Conservation (phyloP, 2,797 vertebrate species). For the Danio kyathit region DNA sequence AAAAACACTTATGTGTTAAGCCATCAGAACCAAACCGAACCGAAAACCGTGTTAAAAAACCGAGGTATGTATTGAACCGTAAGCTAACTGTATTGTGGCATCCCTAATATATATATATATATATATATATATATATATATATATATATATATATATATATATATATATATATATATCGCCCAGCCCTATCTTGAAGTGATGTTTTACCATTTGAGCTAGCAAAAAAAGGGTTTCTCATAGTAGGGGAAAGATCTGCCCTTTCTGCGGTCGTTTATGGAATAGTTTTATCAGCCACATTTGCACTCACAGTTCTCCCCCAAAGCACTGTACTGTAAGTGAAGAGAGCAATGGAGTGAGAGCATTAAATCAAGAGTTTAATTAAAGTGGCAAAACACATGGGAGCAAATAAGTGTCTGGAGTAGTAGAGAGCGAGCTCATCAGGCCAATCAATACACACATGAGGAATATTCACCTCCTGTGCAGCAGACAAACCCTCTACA, state of each 20-base stretch:
- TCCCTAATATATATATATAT: too few species aligned
- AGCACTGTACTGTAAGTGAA: slow-evolving; percentile 33
- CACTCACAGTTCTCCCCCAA: not conserved
- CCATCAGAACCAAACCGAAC: too few species aligned
- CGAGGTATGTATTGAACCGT: too few species aligned
- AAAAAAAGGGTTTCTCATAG: not conserved
- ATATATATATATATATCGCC: too few species aligned
- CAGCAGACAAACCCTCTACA: slow-evolving; percentile 30
- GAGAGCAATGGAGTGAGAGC: slow-evolving; percentile 51
- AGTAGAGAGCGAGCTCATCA: slow-evolving; percentile 59
- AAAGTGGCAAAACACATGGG: slow-evolving; percentile 62
- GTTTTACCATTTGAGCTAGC: too few species aligned
- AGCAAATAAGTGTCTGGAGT: slow-evolving; percentile 54
- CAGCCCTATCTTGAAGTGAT: too few species aligned
- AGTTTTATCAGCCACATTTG: slow-evolving; percentile 17
- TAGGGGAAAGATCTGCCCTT: not conserved
- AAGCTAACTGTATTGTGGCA: too few species aligned
- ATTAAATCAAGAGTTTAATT: slow-evolving; percentile 68
- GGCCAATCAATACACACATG: slow-evolving; percentile 61
- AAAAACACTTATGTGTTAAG: too few species aligned
- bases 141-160: too few species aligned
- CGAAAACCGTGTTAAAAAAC: too few species aligned
- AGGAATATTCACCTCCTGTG: slow-evolving; percentile 41
- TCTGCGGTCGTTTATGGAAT: not conserved
- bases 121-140: too few species aligned